phyloP scores from a whole-genome alignment of 1,140 invertebrate genomes.

The Belonocnema kinseyi region DNA sequence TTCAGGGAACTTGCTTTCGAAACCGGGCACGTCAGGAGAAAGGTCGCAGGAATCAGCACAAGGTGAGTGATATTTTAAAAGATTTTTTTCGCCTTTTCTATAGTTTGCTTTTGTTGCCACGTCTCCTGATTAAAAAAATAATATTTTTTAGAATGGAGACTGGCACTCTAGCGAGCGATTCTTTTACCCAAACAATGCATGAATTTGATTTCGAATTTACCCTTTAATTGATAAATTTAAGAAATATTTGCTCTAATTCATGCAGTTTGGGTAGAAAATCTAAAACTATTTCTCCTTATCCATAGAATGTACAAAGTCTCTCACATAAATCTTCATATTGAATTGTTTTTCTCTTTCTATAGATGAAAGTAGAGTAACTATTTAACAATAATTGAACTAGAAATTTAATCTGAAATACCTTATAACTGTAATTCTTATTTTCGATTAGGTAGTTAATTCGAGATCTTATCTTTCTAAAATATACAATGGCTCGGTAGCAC shows the following conservation, averaged over 20 bases:
- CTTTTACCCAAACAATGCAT: constrained; percentile 42
- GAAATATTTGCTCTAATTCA: background rate
- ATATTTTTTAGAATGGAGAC: constrained; percentile 28
- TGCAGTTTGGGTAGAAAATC: constrained; percentile 51
- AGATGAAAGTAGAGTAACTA: constrained; percentile 56
- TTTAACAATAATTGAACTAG: constrained; percentile 39
- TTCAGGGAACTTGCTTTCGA: constrained; percentile 72
- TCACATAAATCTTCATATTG: constrained; percentile 50
- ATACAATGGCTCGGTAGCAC: constrained; percentile 61
- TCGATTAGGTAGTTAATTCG: constrained; percentile 63
- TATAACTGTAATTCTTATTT: constrained; percentile 45
- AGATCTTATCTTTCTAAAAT: constrained; percentile 60
- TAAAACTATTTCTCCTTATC: constrained; percentile 47
- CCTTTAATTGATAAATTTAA: background rate
- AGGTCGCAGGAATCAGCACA: constrained; percentile 72
- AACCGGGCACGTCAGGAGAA: constrained; percentile 74
- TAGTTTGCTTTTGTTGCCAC: constrained; percentile 55
- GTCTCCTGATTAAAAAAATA: constrained; percentile 30
- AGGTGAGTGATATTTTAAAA: constrained; percentile 69
- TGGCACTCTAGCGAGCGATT: constrained; percentile 44
- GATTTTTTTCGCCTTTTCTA: constrained; percentile 43
- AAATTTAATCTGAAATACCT: constrained; percentile 36
- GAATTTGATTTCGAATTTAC: background rate
- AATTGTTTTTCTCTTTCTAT: constrained; percentile 59
- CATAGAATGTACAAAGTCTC: constrained; percentile 54